Base-by-base conservation (phyloP, 2,113 vertebrate genomes). In the Odobenus rosmarus region DNA sequence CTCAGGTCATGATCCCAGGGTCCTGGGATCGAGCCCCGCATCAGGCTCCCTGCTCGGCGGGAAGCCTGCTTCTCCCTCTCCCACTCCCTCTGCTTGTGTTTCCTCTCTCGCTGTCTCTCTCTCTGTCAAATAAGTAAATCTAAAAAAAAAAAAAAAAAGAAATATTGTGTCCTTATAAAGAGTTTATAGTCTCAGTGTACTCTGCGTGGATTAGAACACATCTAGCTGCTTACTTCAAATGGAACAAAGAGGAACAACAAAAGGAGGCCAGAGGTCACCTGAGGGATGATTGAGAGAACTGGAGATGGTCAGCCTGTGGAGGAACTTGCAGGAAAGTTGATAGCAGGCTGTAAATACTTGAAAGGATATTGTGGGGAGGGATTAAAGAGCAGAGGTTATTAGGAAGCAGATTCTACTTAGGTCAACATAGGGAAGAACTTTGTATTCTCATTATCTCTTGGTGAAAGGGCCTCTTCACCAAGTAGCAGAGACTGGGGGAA, bases 161-260 rank as follows among this genome's bases (percentile, higher is more conserved):
- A 95, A 59, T 90, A 84, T 11, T n/a, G 3, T 69, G 86, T 49
- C n/a, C 42, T 90, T 95, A 87, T 79, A 79, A 62, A 94, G 74
- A 92, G 64, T n/a, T 85, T 57, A 33, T 88, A 88, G 69, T 88
- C 19, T 86, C 42, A n/a, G 3, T 83, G 19, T n/a, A 59, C 42
- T 81, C 72, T 36, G 39, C 28, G 18, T 51, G 26, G 71, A n/a
- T 81, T 90, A 26, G 76, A 87, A 53, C 26, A 39, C 61, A 72
- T 39, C 33, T 57, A 79, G 64, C 46, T 28, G 5, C 59, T 90
- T 57, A 5, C 42, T 94, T 93, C 90, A 59, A 76, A 59, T 39
- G 72, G 88, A 72, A 64, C 72, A 86, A 81, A 77, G 26, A 69
- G n/a, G 28, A 77, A 55, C 49, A 67, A 18, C 14, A 13, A 4